Conservation (phyloP, 2,888 invertebrate genomes). For the Plebejus anna region DNA sequence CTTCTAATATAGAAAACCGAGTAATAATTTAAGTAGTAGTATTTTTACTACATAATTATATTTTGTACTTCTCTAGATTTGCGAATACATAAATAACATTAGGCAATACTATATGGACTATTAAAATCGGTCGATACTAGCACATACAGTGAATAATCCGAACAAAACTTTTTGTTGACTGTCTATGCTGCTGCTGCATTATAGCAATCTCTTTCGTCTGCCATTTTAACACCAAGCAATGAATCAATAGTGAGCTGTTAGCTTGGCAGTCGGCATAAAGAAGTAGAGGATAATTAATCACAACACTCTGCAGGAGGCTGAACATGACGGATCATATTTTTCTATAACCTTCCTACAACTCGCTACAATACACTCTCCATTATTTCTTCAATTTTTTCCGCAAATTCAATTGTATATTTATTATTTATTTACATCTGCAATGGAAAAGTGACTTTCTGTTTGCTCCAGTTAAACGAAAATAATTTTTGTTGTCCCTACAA, state of each 20-base stretch:
- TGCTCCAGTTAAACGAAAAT: background rate
- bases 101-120: no score
- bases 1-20: no score
- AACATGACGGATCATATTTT: background rate
- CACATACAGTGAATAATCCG: no score
- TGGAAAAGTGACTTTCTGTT: background rate
- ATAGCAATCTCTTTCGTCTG: background rate
- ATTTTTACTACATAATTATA: no score
- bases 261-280: background rate
- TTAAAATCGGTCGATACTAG: no score
- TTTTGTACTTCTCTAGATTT: background rate
- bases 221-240: background rate
- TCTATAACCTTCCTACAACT: background rate
- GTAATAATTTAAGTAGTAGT: no score
- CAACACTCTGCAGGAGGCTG: background rate
- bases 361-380: background rate
- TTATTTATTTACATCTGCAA: conserved; percentile 5
- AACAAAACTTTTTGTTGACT: no score
- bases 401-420: background rate
- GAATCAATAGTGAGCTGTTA: background rate
- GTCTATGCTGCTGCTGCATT: no score
- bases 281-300: conserved; percentile 1
- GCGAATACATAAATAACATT: no score
- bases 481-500: no score
- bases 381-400: background rate